These are phyloP conservation scores for Hartigia nigra DNA, from an alignment of 2,888 invertebrate species.

Conservation along the genomic window DNA sequence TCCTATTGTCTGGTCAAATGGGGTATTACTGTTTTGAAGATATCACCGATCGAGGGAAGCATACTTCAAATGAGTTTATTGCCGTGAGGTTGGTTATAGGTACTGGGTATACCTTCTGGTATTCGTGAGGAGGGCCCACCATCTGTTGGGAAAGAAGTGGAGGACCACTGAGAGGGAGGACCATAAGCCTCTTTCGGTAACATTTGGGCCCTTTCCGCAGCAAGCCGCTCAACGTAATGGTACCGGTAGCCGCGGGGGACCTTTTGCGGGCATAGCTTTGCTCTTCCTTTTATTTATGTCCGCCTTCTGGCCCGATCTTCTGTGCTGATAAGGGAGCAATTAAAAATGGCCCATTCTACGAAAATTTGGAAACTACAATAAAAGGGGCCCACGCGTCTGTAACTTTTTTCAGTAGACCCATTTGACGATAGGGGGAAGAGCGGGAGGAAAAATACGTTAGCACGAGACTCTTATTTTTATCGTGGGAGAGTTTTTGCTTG, in stretches of 20 bases:
- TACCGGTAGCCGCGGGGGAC: constrained; percentile 47
- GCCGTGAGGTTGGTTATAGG: constrained; percentile 19
- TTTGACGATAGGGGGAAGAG: neutral
- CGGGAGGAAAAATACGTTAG: neutral
- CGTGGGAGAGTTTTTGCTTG: neutral
- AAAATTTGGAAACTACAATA: constrained; percentile 19
- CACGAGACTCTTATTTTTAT: neutral
- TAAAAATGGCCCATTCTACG: constrained; percentile 36
- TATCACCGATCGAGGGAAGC: constrained; percentile 34
- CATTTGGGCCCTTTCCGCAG: constrained; percentile 8
- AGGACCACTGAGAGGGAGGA: constrained; percentile 3
- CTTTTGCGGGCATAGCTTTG: constrained; percentile 24
- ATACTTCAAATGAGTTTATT: constrained; percentile 26
- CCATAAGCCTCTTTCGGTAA: constrained; percentile 10
- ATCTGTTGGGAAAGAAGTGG: neutral
- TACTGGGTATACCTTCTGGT: constrained; percentile 20
- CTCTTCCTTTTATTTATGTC: constrained; percentile 35
- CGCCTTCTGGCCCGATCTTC: constrained; percentile 38
- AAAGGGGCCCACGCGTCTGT: neutral
- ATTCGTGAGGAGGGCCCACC: constrained; percentile 1
- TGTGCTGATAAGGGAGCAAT: constrained; percentile 41
- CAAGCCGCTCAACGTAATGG: constrained; percentile 32
- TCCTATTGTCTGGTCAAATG: constrained; percentile 41
- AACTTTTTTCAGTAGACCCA: neutral
- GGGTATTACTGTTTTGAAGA: constrained; percentile 41